phyloP scores from a whole-genome alignment of 2,888 invertebrate species.

The Cyrtodaria siliqua region DNA sequence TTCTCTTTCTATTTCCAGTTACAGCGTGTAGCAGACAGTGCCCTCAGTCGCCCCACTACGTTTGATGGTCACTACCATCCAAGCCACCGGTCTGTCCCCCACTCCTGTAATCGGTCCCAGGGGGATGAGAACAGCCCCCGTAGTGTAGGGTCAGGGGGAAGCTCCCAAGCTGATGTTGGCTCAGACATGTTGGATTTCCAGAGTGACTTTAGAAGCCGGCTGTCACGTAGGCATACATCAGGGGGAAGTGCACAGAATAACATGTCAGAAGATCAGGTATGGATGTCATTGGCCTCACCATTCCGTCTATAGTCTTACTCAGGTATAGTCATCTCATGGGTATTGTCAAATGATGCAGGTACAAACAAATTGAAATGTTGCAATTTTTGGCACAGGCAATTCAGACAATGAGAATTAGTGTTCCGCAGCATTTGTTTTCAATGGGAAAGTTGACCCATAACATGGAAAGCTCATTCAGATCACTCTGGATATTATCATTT shows the following conservation, averaged over 20 bases:
- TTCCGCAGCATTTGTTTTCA: no score
- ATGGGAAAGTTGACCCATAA: no score
- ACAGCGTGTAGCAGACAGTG: slow-evolving; percentile 55
- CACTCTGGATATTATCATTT: no score
- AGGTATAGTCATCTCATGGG: no score
- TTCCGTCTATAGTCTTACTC: no score
- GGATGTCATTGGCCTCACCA: neutral
- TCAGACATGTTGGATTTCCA: slow-evolving; percentile 65
- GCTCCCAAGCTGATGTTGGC: slow-evolving; percentile 57
- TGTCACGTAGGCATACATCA: slow-evolving; percentile 62
- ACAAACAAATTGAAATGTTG: no score
- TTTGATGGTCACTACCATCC: slow-evolving; percentile 49
- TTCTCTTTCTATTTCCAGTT: slow-evolving; percentile 32
- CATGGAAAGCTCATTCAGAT: no score
- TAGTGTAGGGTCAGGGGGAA: slow-evolving; percentile 44
- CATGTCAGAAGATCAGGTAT: slow-evolving; percentile 60
- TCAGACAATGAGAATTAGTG: no score
- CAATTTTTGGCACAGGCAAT: no score
- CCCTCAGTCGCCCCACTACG: slow-evolving; percentile 38
- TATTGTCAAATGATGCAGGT: no score
- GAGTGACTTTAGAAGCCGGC: slow-evolving; percentile 59
- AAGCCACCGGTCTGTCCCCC: slow-evolving; percentile 49
- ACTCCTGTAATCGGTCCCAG: slow-evolving; percentile 51
- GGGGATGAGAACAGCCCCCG: slow-evolving; percentile 33
- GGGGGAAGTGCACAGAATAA: slow-evolving; percentile 54